Evolutionary conservation across 2,797 vertebrate species (phyloP).

Genomic region (Pangasius sanitwongsei): DNA sequence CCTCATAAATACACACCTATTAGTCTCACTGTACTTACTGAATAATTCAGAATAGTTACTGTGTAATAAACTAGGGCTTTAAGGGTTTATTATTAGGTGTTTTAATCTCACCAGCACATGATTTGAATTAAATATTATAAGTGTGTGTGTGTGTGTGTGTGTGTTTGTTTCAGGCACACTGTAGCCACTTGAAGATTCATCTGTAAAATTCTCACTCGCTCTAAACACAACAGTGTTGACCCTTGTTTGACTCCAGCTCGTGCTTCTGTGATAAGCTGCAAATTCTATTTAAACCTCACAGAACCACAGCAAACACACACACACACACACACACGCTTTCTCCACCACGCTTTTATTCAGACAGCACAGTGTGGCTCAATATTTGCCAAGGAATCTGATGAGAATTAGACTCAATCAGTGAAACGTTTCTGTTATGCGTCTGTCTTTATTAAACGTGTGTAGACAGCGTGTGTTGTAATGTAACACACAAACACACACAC

Average conservation of each 20-base stretch:
- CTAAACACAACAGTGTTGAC: constrained; percentile 45
- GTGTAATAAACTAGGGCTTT: neutral
- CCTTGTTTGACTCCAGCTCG: constrained; percentile 48
- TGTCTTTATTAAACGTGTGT: constrained; percentile 44
- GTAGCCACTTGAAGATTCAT: constrained; percentile 2
- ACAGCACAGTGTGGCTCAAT: constrained; percentile 47
- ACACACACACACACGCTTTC: neutral
- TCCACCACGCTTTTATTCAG: constrained; percentile 34
- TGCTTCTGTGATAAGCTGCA: constrained; percentile 47
- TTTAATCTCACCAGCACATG: neutral
- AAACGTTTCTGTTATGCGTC: constrained; percentile 40
- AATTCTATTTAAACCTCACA: constrained; percentile 46
- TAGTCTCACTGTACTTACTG: neutral
- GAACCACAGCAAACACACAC: constrained; percentile 36
- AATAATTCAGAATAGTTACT: neutral
- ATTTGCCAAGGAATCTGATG: constrained; percentile 58
- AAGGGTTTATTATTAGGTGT: neutral
- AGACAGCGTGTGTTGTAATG: constrained; percentile 28
- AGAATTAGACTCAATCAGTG: constrained; percentile 53
- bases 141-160: neutral
- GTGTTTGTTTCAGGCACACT: neutral
- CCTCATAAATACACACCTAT: neutral
- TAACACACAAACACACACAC: constrained; percentile 37
- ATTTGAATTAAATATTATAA: neutral
- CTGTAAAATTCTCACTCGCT: constrained; percentile 37